phyloP scores from a whole-genome alignment of 2,113 vertebrate species.

The Sminthopsis crassicaudata region DNA sequence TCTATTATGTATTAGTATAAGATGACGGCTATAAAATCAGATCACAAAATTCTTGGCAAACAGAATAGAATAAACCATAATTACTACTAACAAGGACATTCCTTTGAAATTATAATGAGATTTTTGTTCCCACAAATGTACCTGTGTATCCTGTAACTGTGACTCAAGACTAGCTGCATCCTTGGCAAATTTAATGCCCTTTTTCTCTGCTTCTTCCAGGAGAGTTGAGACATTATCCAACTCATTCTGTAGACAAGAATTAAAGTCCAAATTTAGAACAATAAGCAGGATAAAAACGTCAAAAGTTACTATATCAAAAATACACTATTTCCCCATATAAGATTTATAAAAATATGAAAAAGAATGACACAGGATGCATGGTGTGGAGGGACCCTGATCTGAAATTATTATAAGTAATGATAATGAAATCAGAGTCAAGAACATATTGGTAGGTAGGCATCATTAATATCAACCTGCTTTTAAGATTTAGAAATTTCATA shows the following conservation, averaged over 20 bases:
- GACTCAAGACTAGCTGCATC: conserved; percentile 93
- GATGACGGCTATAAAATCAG: neutral
- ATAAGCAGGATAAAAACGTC: neutral
- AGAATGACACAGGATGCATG: neutral
- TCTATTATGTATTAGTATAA: neutral
- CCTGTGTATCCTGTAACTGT: conserved; percentile 96
- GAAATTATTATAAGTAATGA: neutral
- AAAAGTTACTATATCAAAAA: neutral
- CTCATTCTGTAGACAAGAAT: conserved; percentile 87
- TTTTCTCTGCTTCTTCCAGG: conserved; percentile 97
- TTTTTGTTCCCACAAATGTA: conserved; percentile 63
- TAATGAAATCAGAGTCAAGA: neutral
- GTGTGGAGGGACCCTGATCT: neutral
- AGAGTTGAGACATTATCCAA: conserved; percentile 93
- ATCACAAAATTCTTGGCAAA: neutral
- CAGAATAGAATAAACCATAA: neutral
- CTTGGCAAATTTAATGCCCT: conserved; percentile 95
- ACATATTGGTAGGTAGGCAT: neutral
- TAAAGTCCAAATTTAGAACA: neutral
- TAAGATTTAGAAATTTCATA: neutral
- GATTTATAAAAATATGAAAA: neutral
- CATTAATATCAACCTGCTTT: neutral
- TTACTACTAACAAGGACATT: neutral
- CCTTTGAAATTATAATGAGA: neutral
- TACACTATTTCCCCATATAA: neutral